Evolutionary conservation across 2,797 vertebrate genomes (phyloP), one percentile per base, ranked within the genome.

Genomic region (Petrocephalus schoutedeni): DNA sequence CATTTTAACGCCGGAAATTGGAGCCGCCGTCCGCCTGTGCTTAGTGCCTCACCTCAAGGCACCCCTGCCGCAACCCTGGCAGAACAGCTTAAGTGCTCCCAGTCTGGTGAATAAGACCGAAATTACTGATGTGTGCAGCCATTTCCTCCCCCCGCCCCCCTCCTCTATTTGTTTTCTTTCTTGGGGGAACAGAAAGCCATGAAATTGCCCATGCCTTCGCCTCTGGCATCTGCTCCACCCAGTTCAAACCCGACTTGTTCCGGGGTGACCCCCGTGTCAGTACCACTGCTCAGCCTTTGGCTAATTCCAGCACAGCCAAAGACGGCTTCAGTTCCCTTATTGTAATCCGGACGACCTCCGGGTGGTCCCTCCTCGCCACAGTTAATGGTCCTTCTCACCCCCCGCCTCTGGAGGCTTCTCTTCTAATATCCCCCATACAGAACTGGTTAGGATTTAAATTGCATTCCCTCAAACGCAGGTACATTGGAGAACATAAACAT

Each of bases 401-500:
- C 88, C 57, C 86, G 86, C 87, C 88, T 90, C 90, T 80, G 64
- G 86, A 90, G 89, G 89, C 89, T 90, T 89, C 89, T 89, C 88
- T 45, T 41, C 77, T 59, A 89, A 89, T 87, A 85, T 85, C 32
- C 59, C 74, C 86, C 36, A 49, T 19, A 80, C 74, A 80, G 74
- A 80, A 49, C 61, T 87, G 21, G 87, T 77, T 88, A 82, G 83
- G 58, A 89, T 89, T 59, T 87, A 87, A 88, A 92, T 93, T 93
- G 88, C 89, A 90, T 92, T 82, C 89, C 90, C 91, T 88, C 89
- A 89, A 51, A 82, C 9, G 88, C 89, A 91, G 90, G 89, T 45
- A 89, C 86, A 87, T 77, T 86, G 23, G 82, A 88, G 90, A 93
- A 92, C 91, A 91, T 92, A 88, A 86, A 89, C 89, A 89, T 92